Conservation (phyloP, 2,113 vertebrate species). For the Rynchops niger region DNA sequence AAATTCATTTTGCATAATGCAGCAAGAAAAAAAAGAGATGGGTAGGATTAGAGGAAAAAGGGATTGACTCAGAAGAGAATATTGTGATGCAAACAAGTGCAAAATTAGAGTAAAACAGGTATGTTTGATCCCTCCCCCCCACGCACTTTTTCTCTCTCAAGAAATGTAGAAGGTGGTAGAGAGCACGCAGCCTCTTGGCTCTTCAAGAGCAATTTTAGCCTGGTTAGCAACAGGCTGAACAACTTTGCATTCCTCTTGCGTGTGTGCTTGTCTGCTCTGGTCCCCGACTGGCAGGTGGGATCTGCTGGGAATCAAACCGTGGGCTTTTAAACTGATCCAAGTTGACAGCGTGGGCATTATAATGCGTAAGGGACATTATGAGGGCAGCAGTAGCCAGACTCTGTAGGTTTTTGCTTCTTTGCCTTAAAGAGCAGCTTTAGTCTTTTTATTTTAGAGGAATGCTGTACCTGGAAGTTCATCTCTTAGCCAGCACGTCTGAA, state of each 20-base stretch:
- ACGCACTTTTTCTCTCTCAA: accelerated
- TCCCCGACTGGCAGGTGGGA: conserved; percentile 12
- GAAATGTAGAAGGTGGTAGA: not conserved
- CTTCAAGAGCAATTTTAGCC: not conserved
- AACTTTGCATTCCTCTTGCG: not conserved
- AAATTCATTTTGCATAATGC: not conserved
- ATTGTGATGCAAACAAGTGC: not conserved
- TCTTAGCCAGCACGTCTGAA: not conserved
- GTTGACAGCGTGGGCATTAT: not conserved
- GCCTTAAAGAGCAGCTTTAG: not conserved
- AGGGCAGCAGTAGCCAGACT: not conserved
- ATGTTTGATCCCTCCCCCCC: not conserved
- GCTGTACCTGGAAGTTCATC: not conserved
- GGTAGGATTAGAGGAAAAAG: not conserved
- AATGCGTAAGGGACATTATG: not conserved
- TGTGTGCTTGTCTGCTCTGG: not conserved
- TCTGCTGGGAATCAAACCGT: not conserved
- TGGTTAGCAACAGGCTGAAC: conserved; percentile 23
- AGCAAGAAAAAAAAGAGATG: not conserved
- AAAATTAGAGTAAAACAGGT: not conserved
- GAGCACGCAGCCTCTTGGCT: not conserved
- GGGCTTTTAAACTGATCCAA: not conserved
- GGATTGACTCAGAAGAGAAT: not conserved
- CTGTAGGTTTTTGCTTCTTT: not conserved
- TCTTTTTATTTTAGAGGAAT: not conserved